These are phyloP conservation scores for Brachynemurus nebulosus DNA, from an alignment of 2,888 invertebrate genomes.

Conservation along the genomic window DNA sequence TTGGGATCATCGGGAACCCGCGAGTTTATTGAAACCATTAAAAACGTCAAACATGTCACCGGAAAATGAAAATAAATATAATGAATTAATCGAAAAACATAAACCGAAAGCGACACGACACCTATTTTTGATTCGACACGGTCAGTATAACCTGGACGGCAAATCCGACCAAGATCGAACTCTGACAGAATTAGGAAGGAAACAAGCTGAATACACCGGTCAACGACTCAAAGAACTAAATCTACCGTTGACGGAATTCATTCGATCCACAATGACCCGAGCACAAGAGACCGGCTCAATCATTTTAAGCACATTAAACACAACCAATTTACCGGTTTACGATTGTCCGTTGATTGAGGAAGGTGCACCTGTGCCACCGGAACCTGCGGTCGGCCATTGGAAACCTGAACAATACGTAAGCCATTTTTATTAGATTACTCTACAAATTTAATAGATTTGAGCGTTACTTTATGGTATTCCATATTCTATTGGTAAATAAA, in stretches of 20 bases:
- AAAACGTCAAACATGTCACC: conserved; percentile 28
- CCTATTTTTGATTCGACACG: conserved; percentile 83
- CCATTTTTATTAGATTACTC: conserved; percentile 13
- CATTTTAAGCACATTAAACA: conserved; percentile 52
- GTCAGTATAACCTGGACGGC: conserved; percentile 76
- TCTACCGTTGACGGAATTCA: conserved; percentile 64
- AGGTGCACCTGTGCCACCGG: conserved; percentile 89
- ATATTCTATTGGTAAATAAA: conserved; percentile 16
- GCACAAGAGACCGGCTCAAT: conserved; percentile 85
- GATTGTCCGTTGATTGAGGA: conserved; percentile 71
- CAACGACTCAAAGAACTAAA: conserved; percentile 60
- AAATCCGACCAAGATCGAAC: conserved; percentile 53
- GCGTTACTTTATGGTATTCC: too few species aligned
- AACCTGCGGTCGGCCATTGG: conserved; percentile 83
- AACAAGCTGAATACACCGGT: conserved; percentile 80
- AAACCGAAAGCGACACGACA: conserved; percentile 58
- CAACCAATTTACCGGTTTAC: conserved; percentile 36
- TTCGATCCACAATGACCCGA: conserved; percentile 85
- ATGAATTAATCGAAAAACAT: conserved; percentile 48
- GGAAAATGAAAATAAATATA: conserved; percentile 52
- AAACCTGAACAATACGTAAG: conserved; percentile 64
- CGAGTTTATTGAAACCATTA: conserved; percentile 49
- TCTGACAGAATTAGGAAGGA: conserved; percentile 67
- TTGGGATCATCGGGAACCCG: conserved; percentile 78
- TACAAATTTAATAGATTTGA: too few species aligned